Percentiles rank a stretch among this genome's conserved stretches.
phyloP scores from a whole-genome alignment of 2,113 vertebrate species.

The Paedocypris sp. region DNA sequence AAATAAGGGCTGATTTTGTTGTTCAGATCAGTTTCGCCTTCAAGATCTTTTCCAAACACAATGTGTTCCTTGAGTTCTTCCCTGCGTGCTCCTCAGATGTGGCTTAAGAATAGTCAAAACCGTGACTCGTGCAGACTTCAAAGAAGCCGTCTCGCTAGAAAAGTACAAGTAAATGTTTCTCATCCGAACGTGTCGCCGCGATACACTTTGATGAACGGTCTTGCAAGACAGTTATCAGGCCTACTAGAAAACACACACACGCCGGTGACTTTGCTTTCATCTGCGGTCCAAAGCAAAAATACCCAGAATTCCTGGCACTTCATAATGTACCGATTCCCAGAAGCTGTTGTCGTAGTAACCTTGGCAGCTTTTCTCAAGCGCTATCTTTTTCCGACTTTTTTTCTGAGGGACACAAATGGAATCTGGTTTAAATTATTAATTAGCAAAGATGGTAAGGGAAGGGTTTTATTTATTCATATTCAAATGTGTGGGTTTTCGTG shows the following conservation, averaged over 20 bases:
- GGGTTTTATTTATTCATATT: slow-evolving; percentile 38
- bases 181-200: background rate
- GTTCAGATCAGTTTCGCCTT: background rate
- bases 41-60: background rate
- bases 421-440: slow-evolving; percentile 45
- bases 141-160: background rate
- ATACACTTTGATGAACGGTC: slow-evolving; percentile 1
- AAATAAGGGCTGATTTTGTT: no score
- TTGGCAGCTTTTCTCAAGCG: slow-evolving; percentile 71
- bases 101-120: background rate
- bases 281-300: slow-evolving; percentile 66
- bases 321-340: slow-evolving; percentile 66
- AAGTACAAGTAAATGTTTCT: slow-evolving; percentile 20
- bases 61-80: background rate
- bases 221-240: slow-evolving; percentile 52
- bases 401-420: slow-evolving; percentile 45
- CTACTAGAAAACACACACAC: slow-evolving; percentile 33
- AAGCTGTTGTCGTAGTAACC: slow-evolving; percentile 67
- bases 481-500: slow-evolving; percentile 24
- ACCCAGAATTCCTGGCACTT: slow-evolving; percentile 70
- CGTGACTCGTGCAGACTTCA: background rate
- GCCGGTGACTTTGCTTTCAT: slow-evolving; percentile 48
- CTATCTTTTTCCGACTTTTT: slow-evolving; percentile 44
- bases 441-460: slow-evolving; percentile 38
- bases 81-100: background rate